Base-by-base conservation (phyloP, 2,888 invertebrate genomes). In the Pristionchus exspectatus region DNA sequence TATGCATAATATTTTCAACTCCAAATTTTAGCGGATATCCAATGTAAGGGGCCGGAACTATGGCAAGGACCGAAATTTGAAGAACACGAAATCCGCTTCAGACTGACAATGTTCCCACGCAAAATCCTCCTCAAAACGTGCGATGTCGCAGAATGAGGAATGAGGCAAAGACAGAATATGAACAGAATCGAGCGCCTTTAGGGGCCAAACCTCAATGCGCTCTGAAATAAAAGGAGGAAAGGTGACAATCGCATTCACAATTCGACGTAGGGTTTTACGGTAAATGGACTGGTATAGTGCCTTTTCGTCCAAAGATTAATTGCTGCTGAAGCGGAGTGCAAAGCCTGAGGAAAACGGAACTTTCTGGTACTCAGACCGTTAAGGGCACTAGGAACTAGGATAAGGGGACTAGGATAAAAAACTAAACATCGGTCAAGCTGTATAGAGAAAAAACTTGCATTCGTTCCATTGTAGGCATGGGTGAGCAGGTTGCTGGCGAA, bases 401-500 rank as follows among this genome's bases (percentile, higher is more conserved):
- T 7, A 50, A 50, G 44, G 44, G 12, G 12, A 50, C 38, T 38
- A 38, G 2, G 38, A 38, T 38, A 38, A 38, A 38, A 38, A 38
- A 38, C 5, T 38, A 5, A 38, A 38, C 38, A 38, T 2, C 38
- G 2, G 38, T 38, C 38, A 38, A 38, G 38, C 2, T 38, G 38
- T 38, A 2, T 10, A 24, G 27, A 24, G 69, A n/a, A 69, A 63
- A 74, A 18, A 50, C 81, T 54, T 12, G 50, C 81, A 27, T 81
- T 81, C 2, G 81, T 81, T 10, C 81, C 81, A 16, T 81, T 50
- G 81, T 81, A 81, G 50, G 81, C 38, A 27, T 81, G 81, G 14
- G 81, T 81, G 81, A 81, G 81, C 14, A 81, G 81, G 27, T 81
- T 81, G 33, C 50, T 50, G 81, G 81, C 81, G 54, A 81, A 81